Evolutionary conservation across 2,888 invertebrate genomes (phyloP), one percentile per base, ranked within the genome.

Genomic region (Zootermopsis nevadensis): DNA sequence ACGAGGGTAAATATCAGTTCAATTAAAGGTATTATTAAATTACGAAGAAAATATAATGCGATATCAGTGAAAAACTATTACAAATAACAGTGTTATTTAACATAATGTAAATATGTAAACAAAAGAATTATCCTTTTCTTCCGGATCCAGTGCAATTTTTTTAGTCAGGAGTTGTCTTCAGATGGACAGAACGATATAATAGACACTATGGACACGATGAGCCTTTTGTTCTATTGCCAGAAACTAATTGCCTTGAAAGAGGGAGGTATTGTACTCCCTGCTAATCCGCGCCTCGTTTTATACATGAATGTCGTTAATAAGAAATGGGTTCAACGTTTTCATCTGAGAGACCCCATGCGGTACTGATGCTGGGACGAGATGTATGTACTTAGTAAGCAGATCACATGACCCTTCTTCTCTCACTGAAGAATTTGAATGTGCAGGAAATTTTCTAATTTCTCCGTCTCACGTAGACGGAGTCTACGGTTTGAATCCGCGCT

Each of bases 281-380:
- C n/a, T 60, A 60, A 60, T 60, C 60, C 60, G n/a, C n/a, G 60
- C 60, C 60, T n/a, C 8, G 27, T 60, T 60, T 60, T 60, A 60
- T 60, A n/a, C 27, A n/a, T 60, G 60, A 60, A 60, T n/a, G 60
- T n/a, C 33, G 69, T 30, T 69, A 69, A 69, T 33, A 69, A 69
- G 69, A 33, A 69, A 33, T 33, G 33, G 22, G 33, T 33, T 69
- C 69, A 69, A 69, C 33, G 2, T 69, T 60, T 60, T 60, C 60
- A 69, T 69, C 33, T 69, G 33, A 69, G 69, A 31, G 69, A 69
- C 69, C 69, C 69, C 69, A 69, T 69, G 69, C 33, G 69, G 69
- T 33, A 69, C 31, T 30, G 60, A 60, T 8, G 1, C 27, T 27
- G 60, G 10, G 60, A 60, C 27, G 2, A n/a, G 27, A 27, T 55